Conservation (phyloP, 2,888 invertebrate species). For the Hofmannophila pseudospretella region DNA sequence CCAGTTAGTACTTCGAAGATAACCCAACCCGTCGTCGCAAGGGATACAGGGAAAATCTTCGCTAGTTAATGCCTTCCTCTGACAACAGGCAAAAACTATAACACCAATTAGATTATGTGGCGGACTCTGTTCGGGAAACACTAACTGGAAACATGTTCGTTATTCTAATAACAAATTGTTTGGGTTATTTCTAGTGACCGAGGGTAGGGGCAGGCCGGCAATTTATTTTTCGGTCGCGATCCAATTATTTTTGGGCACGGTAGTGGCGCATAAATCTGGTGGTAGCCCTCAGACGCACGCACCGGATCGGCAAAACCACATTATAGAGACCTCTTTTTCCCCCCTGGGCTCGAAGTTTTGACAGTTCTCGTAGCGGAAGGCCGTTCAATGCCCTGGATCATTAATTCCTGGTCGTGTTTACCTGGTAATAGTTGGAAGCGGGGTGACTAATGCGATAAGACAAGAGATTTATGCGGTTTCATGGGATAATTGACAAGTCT, state of each 20-base stretch:
- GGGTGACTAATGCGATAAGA: constrained; percentile 45
- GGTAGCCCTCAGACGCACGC: constrained; percentile 36
- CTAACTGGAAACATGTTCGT: constrained; percentile 26
- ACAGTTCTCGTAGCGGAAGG: constrained; percentile 21
- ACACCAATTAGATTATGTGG: background rate
- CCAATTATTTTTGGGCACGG: constrained; percentile 74
- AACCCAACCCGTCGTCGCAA: too few species aligned
- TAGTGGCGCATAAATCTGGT: constrained; percentile 64
- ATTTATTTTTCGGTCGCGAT: constrained; percentile 71
- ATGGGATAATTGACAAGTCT: constrained; percentile 17
- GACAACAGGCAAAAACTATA: too few species aligned
- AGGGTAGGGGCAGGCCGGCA: constrained; percentile 36
- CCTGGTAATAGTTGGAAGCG: constrained; percentile 34
- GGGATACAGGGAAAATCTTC: too few species aligned
- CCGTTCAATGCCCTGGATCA: constrained; percentile 17
- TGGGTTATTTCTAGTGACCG: constrained; percentile 43
- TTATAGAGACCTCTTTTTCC: constrained; percentile 6
- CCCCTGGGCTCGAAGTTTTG: constrained; percentile 24
- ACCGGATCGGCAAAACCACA: constrained; percentile 26
- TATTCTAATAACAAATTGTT: constrained; percentile 59
- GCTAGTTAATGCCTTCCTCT: too few species aligned
- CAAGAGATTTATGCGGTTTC: constrained; percentile 36
- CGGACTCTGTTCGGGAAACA: background rate
- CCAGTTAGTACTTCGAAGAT: too few species aligned
- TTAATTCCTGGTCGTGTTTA: constrained; percentile 4